phyloP scores from a whole-genome alignment of 1,140 invertebrate species.

The Drosophila pallidifrons region DNA sequence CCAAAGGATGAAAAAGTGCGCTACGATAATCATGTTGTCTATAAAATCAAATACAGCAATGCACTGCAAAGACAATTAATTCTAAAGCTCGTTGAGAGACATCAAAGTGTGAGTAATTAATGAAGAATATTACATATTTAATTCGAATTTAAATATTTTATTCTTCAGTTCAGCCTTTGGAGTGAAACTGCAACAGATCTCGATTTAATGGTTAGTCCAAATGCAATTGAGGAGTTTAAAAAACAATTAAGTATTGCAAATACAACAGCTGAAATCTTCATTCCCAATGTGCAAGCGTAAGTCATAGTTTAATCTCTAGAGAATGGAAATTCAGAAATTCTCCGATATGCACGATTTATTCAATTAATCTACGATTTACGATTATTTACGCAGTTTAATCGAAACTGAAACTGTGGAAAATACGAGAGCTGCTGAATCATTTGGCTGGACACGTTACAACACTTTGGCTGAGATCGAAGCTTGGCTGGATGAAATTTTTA shows the following conservation, averaged over 20 bases:
- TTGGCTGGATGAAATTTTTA: conserved; percentile 85
- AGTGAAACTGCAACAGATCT: conserved; percentile 47
- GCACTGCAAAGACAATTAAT: conserved; percentile 40
- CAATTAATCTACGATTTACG: not conserved
- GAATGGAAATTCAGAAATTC: not conserved
- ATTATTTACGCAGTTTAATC: conserved; percentile 39
- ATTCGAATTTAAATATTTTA: not conserved
- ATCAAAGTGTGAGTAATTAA: conserved; percentile 42
- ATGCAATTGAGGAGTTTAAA: conserved; percentile 24
- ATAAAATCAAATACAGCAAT: conserved; percentile 54
- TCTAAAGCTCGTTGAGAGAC: conserved; percentile 28
- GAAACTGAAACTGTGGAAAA: conserved; percentile 34
- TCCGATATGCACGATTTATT: not conserved
- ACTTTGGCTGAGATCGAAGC: conserved; percentile 84
- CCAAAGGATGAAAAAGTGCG: conserved; percentile 45
- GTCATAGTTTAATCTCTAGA: conserved; percentile 22
- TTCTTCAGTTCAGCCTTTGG: conserved; percentile 62
- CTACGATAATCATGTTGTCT: conserved; percentile 67
- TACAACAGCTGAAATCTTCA: conserved; percentile 49
- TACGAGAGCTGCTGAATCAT: conserved; percentile 12
- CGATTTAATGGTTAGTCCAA: conserved; percentile 64
- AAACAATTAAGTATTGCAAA: conserved; percentile 16
- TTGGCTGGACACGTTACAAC: conserved; percentile 85
- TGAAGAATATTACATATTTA: not conserved
- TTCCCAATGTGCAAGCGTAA: conserved; percentile 70